phyloP scores from a whole-genome alignment of 2,888 invertebrate species.

The Cabera pusaria region DNA sequence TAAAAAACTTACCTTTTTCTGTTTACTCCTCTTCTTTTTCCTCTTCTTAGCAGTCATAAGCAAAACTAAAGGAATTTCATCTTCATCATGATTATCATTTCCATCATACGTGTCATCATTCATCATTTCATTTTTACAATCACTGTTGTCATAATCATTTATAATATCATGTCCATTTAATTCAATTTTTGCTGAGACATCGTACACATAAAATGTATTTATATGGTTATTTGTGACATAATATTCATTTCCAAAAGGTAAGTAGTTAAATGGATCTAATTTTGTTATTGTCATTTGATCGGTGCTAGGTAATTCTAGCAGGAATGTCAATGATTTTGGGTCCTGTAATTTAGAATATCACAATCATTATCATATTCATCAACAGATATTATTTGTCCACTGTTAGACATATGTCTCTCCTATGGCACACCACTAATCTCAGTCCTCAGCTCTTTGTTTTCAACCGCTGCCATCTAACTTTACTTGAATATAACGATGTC shows the following conservation, averaged over 20 bases:
- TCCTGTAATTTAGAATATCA: slow-evolving; percentile 27
- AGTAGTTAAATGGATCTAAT: slow-evolving; percentile 1
- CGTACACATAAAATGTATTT: too few relatives aligned
- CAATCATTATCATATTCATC: not conserved
- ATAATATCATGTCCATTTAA: too few relatives aligned
- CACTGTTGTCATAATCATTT: too few relatives aligned
- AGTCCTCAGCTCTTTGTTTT: too few relatives aligned
- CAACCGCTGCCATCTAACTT: too few relatives aligned
- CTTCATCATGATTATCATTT: slow-evolving; percentile 30
- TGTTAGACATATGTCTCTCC: too few relatives aligned
- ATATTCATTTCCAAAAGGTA: not conserved
- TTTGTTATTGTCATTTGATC: slow-evolving; percentile 20
- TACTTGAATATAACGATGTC: too few relatives aligned
- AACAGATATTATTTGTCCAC: too few relatives aligned
- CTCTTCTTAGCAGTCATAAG: slow-evolving; percentile 27
- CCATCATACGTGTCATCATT: slow-evolving; percentile 1
- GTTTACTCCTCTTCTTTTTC: slow-evolving; percentile 16
- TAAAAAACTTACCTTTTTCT: slow-evolving; percentile 14
- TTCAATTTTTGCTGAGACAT: too few relatives aligned
- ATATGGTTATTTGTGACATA: slow-evolving; percentile 1
- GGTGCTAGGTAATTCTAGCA: slow-evolving; percentile 3
- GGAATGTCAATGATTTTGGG: slow-evolving; percentile 3
- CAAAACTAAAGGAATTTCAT: slow-evolving; percentile 44
- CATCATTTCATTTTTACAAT: slow-evolving; percentile 1
- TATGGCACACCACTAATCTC: too few relatives aligned